Percentiles rank a stretch among this genome's conserved stretches.
Conservation (phyloP, 2,888 invertebrate species). For the Leptinotarsa peninsularis region DNA sequence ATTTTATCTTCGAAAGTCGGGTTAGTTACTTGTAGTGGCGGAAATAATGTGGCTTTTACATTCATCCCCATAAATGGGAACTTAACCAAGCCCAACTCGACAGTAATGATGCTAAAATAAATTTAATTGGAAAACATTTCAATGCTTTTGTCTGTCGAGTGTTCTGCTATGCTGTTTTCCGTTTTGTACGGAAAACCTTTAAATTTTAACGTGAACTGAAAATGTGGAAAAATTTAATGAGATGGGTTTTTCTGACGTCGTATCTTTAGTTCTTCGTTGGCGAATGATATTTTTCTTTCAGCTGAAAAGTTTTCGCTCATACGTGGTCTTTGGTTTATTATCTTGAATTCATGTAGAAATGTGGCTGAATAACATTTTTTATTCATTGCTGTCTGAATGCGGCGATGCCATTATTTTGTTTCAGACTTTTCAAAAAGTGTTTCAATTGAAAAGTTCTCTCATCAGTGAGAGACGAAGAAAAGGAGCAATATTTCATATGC, state of each 20-base stretch:
- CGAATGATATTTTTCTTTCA: conserved; percentile 3
- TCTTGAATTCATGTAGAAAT: neutral
- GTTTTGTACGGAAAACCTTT: conserved; percentile 45
- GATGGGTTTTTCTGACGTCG: conserved; percentile 35
- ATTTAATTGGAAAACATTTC: conserved; percentile 58
- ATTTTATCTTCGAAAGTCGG: conserved; percentile 37
- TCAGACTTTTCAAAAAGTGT: neutral
- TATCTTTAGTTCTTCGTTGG: neutral
- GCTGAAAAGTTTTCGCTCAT: neutral
- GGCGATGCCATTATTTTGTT: neutral
- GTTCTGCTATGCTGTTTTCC: conserved; percentile 44
- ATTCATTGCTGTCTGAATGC: too few relatives aligned
- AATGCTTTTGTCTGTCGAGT: conserved; percentile 51
- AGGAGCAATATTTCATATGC: too few relatives aligned
- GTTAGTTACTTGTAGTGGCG: conserved; percentile 56
- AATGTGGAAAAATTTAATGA: conserved; percentile 45
- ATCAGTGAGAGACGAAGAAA: too few relatives aligned
- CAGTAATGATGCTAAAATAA: conserved; percentile 58
- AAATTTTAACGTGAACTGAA: conserved; percentile 43
- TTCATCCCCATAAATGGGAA: conserved; percentile 57
- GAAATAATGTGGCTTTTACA: conserved; percentile 55
- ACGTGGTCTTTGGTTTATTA: neutral
- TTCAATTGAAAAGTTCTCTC: neutral
- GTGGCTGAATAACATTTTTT: neutral
- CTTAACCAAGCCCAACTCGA: conserved; percentile 54